Conservation (phyloP, 2,113 vertebrate species). For the Sclerurus mexicanus region DNA sequence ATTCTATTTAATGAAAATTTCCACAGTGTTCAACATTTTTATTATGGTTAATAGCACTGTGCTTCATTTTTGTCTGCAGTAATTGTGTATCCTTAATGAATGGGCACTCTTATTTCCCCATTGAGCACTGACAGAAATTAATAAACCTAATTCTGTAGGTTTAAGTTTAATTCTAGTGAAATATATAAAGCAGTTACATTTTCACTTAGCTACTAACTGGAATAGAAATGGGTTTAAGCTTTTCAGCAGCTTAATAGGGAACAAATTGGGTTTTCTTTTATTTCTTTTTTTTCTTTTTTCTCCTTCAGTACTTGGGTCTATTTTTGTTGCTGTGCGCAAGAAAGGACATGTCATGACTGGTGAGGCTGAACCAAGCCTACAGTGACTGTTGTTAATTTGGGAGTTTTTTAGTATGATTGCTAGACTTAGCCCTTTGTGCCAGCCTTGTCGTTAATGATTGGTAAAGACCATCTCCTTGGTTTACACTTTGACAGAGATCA, state of each 20-base stretch:
- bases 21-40: slow-evolving; percentile 86
- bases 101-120: slow-evolving; percentile 83
- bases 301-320: slow-evolving; percentile 1
- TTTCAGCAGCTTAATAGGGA: slow-evolving; percentile 71
- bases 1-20: slow-evolving; percentile 89
- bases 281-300: neutral
- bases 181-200: slow-evolving; percentile 86
- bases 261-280: slow-evolving; percentile 61
- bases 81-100: slow-evolving; percentile 86
- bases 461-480: slow-evolving; percentile 47
- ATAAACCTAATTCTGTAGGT: slow-evolving; percentile 88
- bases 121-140: slow-evolving; percentile 86
- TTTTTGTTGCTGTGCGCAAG: slow-evolving; percentile 27
- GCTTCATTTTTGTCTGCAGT: slow-evolving; percentile 86
- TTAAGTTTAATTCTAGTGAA: slow-evolving; percentile 88
- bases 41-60: slow-evolving; percentile 85
- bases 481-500: slow-evolving; percentile 72
- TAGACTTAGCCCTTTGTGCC: slow-evolving; percentile 62
- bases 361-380: slow-evolving; percentile 43
- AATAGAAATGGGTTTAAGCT: slow-evolving; percentile 70
- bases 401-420: slow-evolving; percentile 43
- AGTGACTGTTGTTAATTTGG: slow-evolving; percentile 10
- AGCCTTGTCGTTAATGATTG: slow-evolving; percentile 76
- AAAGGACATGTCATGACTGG: slow-evolving; percentile 33
- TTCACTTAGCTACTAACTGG: slow-evolving; percentile 78